Evolutionary conservation across 1,140 invertebrate species (phyloP).

Genomic region (Drosophila lini): DNA sequence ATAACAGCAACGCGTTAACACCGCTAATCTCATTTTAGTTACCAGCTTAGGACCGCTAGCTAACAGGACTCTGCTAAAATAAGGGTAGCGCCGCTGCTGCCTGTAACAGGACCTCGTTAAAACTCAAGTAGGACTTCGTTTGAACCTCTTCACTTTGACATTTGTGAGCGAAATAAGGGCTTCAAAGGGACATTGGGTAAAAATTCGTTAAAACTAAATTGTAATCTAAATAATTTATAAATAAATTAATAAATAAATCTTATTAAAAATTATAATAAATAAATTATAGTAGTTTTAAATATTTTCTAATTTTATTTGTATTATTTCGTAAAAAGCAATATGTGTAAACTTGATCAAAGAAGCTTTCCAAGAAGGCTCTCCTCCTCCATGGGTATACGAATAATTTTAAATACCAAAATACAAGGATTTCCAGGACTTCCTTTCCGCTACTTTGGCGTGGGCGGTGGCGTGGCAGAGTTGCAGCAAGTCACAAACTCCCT

Average conservation of each 20-base stretch:
- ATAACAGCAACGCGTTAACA: conserved; percentile 28
- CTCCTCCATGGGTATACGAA: conserved; percentile 1
- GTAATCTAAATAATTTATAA: background rate
- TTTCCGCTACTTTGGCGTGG: background rate
- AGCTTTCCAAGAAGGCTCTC: background rate
- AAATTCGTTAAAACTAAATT: no score
- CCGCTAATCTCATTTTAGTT: conserved; percentile 30
- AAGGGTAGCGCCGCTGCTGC: background rate
- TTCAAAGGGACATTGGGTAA: background rate
- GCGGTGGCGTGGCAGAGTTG: conserved; percentile 2
- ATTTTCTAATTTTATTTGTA: background rate
- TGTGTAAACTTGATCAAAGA: background rate
- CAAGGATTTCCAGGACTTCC: background rate
- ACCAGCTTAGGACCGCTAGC: conserved; percentile 19
- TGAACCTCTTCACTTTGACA: conserved; percentile 51
- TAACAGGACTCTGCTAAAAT: conserved; percentile 15
- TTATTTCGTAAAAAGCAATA: conserved; percentile 4
- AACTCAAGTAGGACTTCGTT: conserved; percentile 37
- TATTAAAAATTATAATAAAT: background rate
- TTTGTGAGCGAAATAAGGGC: conserved; percentile 26
- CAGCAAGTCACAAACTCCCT: conserved; percentile 48
- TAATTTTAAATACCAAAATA: conserved; percentile 1
- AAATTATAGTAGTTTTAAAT: background rate
- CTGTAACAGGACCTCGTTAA: conserved; percentile 40
- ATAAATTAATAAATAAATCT: background rate